Evolutionary conservation across 2,113 vertebrate species (phyloP).

Genomic region (Sorex araneus): DNA sequence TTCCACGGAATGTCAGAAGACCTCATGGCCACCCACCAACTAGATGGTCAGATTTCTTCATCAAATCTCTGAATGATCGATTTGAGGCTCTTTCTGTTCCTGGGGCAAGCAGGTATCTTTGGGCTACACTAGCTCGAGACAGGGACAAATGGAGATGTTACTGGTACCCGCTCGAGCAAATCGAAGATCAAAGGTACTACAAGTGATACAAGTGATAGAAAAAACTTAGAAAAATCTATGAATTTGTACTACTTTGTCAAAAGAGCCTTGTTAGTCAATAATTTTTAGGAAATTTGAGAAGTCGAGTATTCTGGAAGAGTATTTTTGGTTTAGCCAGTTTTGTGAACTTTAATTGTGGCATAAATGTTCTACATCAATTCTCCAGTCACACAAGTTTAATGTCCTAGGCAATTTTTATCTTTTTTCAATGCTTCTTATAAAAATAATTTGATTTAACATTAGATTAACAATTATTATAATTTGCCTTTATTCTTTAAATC

Average conservation of each 20-base stretch:
- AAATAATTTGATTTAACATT: neutral
- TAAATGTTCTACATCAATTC: neutral
- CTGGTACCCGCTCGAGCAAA: too few species aligned
- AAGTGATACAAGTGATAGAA: too few species aligned
- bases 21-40: too few species aligned
- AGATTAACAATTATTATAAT: neutral
- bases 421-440: neutral
- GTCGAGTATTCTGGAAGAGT: neutral
- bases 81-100: too few species aligned
- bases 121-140: too few species aligned
- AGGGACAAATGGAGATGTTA: too few species aligned
- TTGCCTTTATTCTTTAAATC: slow-evolving; percentile 12
- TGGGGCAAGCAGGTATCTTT: too few species aligned
- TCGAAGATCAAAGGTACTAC: too few species aligned
- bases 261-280: neutral
- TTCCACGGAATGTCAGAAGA: too few species aligned
- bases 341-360: neutral
- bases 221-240: neutral
- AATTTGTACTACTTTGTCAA: neutral
- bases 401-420: neutral
- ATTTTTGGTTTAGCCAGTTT: neutral
- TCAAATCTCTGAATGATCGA: too few species aligned
- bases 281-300: slow-evolving; percentile 4
- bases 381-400: neutral
- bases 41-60: too few species aligned